A percentile compares a stretch with the other conserved stretches of the same genome.
Evolutionary conservation across 2,113 vertebrate genomes (phyloP).

Genomic region (Pituophis catenifer): DNA sequence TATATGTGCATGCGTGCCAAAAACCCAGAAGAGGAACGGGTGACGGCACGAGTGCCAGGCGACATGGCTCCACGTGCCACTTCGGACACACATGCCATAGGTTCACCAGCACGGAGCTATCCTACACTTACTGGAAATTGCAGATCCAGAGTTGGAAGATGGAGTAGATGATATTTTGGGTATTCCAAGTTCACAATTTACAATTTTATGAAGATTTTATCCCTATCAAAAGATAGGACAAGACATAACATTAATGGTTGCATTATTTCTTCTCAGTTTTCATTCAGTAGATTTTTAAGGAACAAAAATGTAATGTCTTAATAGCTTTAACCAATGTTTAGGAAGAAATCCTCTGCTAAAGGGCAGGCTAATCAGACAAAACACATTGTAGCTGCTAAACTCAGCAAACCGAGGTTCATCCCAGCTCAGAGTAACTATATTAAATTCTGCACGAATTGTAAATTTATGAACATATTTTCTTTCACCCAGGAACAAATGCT

Average conservation of each 20-base stretch:
- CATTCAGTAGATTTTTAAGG: conserved; percentile 25
- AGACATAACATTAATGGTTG: neutral
- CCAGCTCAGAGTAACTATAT: neutral
- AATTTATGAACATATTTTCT: conserved; percentile 2
- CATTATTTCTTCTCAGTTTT: conserved; percentile 31
- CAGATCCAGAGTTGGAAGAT: neutral
- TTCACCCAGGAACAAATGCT: conserved; percentile 30
- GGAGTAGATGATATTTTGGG: neutral
- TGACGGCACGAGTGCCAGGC: too few species aligned
- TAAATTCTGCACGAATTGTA: neutral
- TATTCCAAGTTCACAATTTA: neutral
- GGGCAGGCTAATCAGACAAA: neutral
- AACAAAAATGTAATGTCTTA: neutral
- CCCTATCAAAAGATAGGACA: neutral
- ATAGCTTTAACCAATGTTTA: conserved; percentile 14
- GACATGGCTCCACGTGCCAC: too few species aligned
- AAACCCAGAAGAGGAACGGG: too few species aligned
- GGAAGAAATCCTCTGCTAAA: conserved; percentile 21
- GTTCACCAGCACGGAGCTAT: too few species aligned
- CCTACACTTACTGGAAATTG: neutral
- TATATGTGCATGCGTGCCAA: too few species aligned
- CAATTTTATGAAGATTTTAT: neutral
- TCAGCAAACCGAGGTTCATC: neutral
- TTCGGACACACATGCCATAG: too few species aligned
- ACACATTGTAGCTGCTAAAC: conserved; percentile 34